Evolutionary conservation across 2,113 vertebrate species (phyloP).

Genomic region (Microtus oregoni): DNA sequence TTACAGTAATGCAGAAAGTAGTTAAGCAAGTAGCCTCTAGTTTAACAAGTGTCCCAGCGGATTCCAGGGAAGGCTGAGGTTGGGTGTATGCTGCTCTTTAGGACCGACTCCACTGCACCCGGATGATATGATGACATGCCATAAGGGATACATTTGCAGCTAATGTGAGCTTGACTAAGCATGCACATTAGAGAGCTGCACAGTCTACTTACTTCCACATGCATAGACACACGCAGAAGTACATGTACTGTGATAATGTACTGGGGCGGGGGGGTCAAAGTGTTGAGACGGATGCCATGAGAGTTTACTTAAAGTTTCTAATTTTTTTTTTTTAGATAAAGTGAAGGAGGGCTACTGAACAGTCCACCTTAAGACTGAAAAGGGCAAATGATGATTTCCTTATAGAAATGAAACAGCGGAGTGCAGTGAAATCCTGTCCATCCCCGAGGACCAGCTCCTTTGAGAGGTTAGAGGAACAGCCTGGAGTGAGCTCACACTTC

Average conservation of each 20-base stretch:
- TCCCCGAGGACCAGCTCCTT: conserved; percentile 79
- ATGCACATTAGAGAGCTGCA: neutral
- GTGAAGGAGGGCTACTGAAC: neutral
- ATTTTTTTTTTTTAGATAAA: conserved; percentile 36
- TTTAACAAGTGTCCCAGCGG: neutral
- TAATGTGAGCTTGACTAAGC: neutral
- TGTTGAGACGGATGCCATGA: neutral
- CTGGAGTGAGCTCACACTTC: conserved; percentile 73
- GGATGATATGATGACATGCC: too few species aligned
- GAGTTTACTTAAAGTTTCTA: neutral
- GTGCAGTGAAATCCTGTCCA: conserved; percentile 78
- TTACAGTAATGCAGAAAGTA: neutral
- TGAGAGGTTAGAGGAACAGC: conserved; percentile 74
- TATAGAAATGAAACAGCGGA: conserved; percentile 80
- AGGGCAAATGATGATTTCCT: conserved; percentile 80
- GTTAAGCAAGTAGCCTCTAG: too few species aligned
- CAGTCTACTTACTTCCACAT: neutral
- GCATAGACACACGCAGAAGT: too few species aligned
- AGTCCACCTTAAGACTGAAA: conserved; percentile 71
- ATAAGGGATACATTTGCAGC: neutral
- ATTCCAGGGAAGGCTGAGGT: neutral
- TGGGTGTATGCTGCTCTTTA: neutral
- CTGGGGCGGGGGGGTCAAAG: rapidly evolving
- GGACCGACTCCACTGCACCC: neutral
- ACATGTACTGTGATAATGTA: neutral